Conservation (phyloP, 2,113 vertebrate genomes). For the Microtus oregoni region DNA sequence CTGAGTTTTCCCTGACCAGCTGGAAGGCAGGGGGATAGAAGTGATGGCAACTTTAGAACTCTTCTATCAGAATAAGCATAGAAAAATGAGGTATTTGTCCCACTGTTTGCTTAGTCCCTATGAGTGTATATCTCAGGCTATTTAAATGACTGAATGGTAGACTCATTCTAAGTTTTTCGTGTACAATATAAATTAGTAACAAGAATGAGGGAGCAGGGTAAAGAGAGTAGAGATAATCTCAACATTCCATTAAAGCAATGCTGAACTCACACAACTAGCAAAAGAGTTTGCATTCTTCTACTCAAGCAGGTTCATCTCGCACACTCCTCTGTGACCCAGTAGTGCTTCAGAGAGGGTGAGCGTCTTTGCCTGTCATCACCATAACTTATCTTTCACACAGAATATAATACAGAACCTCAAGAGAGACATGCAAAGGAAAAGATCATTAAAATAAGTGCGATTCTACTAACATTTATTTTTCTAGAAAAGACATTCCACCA, state of each 20-base stretch:
- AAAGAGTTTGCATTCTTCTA: constrained; percentile 12
- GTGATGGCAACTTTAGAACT: background rate
- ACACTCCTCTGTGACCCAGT: background rate
- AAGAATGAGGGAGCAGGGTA: background rate
- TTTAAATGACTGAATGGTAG: constrained; percentile 9
- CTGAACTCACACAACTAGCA: background rate
- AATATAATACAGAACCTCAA: background rate
- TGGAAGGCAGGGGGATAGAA: background rate
- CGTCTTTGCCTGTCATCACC: constrained; percentile 5
- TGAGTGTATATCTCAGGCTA: constrained; percentile 16
- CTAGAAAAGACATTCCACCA: constrained; percentile 26
- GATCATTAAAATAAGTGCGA: constrained; percentile 36
- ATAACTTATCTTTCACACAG: constrained; percentile 37
- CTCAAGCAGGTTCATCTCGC: constrained; percentile 26
- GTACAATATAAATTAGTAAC: background rate
- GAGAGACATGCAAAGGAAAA: constrained; percentile 33
- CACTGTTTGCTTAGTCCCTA: background rate
- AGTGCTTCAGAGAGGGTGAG: background rate
- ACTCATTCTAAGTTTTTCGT: constrained; percentile 21
- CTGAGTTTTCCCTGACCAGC: background rate
- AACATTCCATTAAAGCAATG: constrained; percentile 18
- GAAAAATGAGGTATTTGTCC: background rate
- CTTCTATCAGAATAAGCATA: background rate
- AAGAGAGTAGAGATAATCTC: constrained; percentile 26
- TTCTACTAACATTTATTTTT: constrained; percentile 58